phyloP scores from a whole-genome alignment of 2,797 vertebrate genomes.

The Molothrus ater region DNA sequence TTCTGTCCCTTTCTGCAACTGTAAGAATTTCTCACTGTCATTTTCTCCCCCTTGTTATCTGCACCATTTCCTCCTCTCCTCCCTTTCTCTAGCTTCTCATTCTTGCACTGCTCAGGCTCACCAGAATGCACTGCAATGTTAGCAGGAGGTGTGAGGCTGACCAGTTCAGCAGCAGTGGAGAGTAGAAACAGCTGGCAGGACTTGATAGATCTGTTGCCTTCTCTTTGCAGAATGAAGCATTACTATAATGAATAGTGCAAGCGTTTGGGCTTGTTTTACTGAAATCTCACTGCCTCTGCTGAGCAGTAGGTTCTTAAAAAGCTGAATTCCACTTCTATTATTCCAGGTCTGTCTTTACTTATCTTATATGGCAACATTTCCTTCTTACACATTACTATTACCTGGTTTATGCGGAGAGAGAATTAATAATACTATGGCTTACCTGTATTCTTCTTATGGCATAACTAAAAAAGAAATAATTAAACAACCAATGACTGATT shows the following conservation, averaged over 20 bases:
- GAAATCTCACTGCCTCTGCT: rapidly evolving
- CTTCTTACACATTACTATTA: background rate
- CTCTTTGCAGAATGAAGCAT: background rate
- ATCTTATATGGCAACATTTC: background rate
- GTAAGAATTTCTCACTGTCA: background rate
- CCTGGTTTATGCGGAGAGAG: background rate
- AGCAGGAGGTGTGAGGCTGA: background rate
- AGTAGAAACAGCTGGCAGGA: background rate
- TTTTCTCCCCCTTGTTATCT: background rate
- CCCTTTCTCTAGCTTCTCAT: background rate
- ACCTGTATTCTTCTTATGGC: background rate
- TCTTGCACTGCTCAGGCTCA: background rate
- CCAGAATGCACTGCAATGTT: background rate
- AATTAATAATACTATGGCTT: background rate
- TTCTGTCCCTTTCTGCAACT: background rate
- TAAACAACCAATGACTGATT: background rate
- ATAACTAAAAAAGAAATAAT: background rate
- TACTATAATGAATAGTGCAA: background rate
- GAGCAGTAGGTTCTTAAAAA: background rate
- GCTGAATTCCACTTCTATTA: background rate
- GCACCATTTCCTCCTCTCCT: background rate
- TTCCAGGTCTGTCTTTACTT: background rate
- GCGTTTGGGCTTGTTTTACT: background rate
- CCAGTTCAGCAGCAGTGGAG: background rate
- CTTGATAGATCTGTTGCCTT: background rate